Evolutionary conservation across 2,888 invertebrate genomes (phyloP).

Genomic region (Syritta pipiens): DNA sequence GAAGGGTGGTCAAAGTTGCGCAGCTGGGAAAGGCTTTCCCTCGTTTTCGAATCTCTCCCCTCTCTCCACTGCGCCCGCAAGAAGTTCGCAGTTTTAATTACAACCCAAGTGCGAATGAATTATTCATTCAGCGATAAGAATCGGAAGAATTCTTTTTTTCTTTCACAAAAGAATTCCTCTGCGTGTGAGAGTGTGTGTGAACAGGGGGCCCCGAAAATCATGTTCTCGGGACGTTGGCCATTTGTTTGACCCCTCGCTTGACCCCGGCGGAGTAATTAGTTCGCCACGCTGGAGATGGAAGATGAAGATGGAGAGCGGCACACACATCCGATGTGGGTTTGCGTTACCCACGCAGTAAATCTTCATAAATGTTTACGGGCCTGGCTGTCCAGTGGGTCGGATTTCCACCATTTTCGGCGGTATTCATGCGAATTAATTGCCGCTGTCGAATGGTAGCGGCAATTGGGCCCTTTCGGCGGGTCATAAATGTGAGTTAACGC

Average conservation of each 20-base stretch:
- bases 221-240: conserved; percentile 53
- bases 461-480: conserved; percentile 17
- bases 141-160: conserved; percentile 26
- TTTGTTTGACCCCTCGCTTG: conserved; percentile 55
- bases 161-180: conserved; percentile 2
- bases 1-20: conserved; percentile 66
- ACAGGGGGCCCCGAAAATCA: conserved; percentile 58
- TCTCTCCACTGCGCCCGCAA: neutral
- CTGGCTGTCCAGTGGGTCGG: conserved; percentile 60
- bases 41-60: neutral
- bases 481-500: conserved; percentile 24
- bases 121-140: conserved; percentile 57
- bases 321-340: conserved; percentile 62
- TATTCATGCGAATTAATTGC: conserved; percentile 47
- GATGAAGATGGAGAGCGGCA: conserved; percentile 23
- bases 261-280: conserved; percentile 29
- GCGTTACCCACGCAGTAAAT: conserved; percentile 60
- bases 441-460: conserved; percentile 32
- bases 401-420: conserved; percentile 54
- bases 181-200: neutral
- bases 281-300: neutral
- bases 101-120: conserved; percentile 49
- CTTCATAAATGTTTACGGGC: conserved; percentile 67
- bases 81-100: conserved; percentile 65
- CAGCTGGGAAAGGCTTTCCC: conserved; percentile 29